These are phyloP conservation scores for Oscheius onirici DNA, from an alignment of 2,888 invertebrate genomes.

Conservation along the genomic window DNA sequence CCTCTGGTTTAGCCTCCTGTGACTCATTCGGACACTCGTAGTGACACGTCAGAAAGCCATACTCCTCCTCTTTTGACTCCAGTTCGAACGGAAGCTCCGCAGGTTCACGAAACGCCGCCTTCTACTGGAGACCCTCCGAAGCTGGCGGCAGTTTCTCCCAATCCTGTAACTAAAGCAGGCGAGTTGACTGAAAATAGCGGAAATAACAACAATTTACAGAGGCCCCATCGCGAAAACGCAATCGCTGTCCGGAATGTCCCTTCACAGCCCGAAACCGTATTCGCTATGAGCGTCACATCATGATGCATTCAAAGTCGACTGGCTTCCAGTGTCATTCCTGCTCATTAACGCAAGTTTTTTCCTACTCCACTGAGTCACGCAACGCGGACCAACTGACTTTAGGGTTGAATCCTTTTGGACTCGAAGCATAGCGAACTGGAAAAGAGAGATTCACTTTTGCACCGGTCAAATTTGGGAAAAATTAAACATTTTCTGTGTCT, in stretches of 20 bases:
- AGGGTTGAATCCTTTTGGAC: too few species aligned
- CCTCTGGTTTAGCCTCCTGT: background rate
- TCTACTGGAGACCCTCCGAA: constrained; percentile 1
- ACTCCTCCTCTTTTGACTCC: constrained; percentile 26
- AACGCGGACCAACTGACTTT: too few species aligned
- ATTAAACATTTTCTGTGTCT: too few species aligned
- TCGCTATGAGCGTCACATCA: constrained; percentile 22
- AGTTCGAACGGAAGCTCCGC: background rate
- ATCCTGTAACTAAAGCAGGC: background rate
- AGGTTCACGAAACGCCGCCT: background rate
- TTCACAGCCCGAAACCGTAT: constrained; percentile 17
- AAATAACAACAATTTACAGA: background rate
- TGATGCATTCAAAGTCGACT: constrained; percentile 7
- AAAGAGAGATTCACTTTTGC: too few species aligned
- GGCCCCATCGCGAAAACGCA: background rate
- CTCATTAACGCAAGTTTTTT: constrained; percentile 20
- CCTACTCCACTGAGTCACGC: too few species aligned
- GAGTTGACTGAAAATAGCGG: background rate
- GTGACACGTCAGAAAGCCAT: constrained; percentile 27
- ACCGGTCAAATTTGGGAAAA: too few species aligned
- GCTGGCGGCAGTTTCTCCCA: constrained; percentile 17
- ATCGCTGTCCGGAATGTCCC: constrained; percentile 30
- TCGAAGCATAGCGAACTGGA: too few species aligned
- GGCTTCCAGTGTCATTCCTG: constrained; percentile 33
- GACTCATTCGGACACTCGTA: constrained; percentile 19